Evolutionary conservation across 2,888 invertebrate species (phyloP), one percentile per base, ranked within the genome.

Genomic region (Yponomeuta sedellus): DNA sequence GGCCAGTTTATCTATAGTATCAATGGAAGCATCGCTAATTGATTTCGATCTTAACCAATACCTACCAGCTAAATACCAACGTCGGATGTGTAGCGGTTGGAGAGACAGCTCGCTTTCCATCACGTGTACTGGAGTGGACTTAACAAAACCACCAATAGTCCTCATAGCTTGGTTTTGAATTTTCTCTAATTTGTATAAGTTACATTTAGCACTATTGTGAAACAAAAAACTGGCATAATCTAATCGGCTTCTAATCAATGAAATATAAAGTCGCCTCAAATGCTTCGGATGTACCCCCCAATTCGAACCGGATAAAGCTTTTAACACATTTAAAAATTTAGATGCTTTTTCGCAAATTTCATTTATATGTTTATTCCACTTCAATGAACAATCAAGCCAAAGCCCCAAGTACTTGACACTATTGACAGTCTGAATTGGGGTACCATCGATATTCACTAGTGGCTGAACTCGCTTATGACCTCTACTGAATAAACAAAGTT

Each of bases 301-400:
- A 6, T 61, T 28, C 12, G 64, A 22, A 2, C 70, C 70, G 10
- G 68, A 56, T 52, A 68, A 52, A 12, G 68, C 16, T 65, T 69
- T 72, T 56, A 72, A 66, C 5, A 71, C 40, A 64, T 71, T 71
- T 34, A 72, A 61, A 20, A 66, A 68, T 56, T 62, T 69, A 1
- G 16, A 57, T 19, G 25, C 39, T 61, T 69, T 71, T 19, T 67
- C 62, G 3, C 20, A 11, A 0, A 63, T 58, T 57, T 71, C 68
- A 61, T 71, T 69, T 2, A 72, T 67, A 64, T 71, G 71, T 69
- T 67, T 73, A 4, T 22, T 28, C 73, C 71, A 73, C 22, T 56
- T 68, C 22, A 73, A 64, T 0, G 66, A 64, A 12, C 59, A 20
- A 57, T 72, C 72, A 19, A 72, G 20, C 72, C 72, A 72, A 8